phyloP scores from a whole-genome alignment of 2,888 invertebrate genomes.

The Sipunculus nudus region DNA sequence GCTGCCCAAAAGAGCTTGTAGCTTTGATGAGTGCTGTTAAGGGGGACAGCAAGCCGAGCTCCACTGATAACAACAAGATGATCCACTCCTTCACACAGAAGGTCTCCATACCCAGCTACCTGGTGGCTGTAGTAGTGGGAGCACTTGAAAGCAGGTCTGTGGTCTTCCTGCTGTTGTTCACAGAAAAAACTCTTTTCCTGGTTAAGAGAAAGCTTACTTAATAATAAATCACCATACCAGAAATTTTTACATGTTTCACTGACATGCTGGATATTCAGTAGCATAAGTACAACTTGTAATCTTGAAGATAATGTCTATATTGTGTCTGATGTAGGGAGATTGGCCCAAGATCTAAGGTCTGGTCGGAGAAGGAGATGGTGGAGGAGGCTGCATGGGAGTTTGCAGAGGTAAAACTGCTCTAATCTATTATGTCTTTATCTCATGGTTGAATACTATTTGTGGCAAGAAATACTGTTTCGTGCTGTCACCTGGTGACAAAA shows the following conservation, averaged over 20 bases:
- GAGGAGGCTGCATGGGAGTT: conserved; percentile 89
- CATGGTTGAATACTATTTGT: no score
- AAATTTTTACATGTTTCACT: no score
- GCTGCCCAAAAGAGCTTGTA: conserved; percentile 78
- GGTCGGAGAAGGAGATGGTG: conserved; percentile 87
- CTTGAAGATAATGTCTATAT: no score
- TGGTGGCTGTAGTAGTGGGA: conserved; percentile 90
- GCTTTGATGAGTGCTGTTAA: conserved; percentile 89
- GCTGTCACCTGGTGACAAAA: no score
- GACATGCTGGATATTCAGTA: no score
- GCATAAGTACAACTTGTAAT: no score
- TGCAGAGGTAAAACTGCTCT: conserved; percentile 71
- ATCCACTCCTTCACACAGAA: conserved; percentile 72
- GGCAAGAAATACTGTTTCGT: no score
- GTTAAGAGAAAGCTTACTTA: no score
- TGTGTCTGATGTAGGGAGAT: conserved; percentile 69
- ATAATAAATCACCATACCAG: no score
- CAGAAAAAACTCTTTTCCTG: no score
- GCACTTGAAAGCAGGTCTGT: conserved; percentile 72
- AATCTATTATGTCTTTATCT: not conserved
- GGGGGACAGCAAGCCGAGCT: conserved; percentile 54
- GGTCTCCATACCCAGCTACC: conserved; percentile 87
- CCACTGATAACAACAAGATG: conserved; percentile 61
- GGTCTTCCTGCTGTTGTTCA: no score
- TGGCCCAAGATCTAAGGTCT: conserved; percentile 85